Percentiles rank a stretch among this genome's conserved stretches.
phyloP scores from a whole-genome alignment of 2,797 vertebrate species.

The Fundulus diaphanus region DNA sequence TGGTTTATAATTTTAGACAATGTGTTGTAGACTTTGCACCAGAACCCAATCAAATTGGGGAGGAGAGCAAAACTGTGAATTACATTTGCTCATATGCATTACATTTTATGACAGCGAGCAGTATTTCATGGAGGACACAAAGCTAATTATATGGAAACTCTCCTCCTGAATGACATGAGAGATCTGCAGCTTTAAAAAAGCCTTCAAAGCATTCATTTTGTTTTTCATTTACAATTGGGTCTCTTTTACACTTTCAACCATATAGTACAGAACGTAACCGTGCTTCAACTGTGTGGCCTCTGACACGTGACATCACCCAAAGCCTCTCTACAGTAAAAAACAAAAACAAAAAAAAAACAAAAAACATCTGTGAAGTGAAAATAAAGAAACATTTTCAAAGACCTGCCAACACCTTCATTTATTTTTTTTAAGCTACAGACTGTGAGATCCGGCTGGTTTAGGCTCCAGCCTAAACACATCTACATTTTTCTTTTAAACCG shows the following conservation, averaged over 20 bases:
- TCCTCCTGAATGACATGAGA: neutral
- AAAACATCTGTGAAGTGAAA: neutral
- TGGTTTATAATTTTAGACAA: no score
- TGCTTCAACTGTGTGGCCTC: neutral
- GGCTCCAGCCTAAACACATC: neutral
- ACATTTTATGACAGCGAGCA: neutral
- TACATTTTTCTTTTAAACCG: neutral
- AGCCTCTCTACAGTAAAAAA: neutral
- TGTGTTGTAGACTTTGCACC: no score
- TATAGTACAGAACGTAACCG: neutral
- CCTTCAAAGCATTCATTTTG: neutral
- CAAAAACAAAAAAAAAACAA: no score
- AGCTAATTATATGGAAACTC: neutral
- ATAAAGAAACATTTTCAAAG: neutral
- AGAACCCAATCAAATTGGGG: no score
- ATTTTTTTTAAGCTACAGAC: no score
- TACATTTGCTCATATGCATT: neutral
- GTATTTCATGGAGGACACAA: neutral
- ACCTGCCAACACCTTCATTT: neutral
- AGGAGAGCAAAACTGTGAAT: neutral
- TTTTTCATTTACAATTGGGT: neutral
- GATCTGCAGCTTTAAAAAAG: neutral
- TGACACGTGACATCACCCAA: neutral
- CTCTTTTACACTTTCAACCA: neutral
- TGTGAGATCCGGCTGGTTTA: neutral